phyloP scores from a whole-genome alignment of 1,140 invertebrate genomes.

The Battus philenor region DNA sequence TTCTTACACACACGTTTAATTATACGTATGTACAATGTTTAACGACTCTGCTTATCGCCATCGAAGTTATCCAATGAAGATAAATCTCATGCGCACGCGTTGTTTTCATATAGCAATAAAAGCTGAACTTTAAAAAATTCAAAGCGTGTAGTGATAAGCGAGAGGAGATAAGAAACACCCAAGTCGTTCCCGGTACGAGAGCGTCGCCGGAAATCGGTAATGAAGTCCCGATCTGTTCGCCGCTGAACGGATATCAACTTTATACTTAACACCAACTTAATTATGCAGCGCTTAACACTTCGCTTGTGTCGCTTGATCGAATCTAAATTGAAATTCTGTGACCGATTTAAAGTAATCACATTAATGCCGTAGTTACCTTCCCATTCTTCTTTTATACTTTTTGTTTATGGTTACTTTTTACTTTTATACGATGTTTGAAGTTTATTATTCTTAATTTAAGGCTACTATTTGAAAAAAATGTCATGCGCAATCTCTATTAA shows the following conservation, averaged over 20 bases:
- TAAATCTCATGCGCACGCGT: not conserved
- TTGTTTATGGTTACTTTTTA: too few species aligned
- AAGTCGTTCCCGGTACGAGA: slow-evolving; percentile 12
- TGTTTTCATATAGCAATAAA: slow-evolving; percentile 3
- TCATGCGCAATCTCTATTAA: too few species aligned
- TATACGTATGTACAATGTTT: too few species aligned
- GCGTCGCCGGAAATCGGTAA: slow-evolving; percentile 17
- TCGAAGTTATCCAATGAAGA: not conserved
- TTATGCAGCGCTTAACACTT: slow-evolving; percentile 13
- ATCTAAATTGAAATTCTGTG: not conserved
- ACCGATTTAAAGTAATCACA: not conserved
- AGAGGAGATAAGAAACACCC: slow-evolving; percentile 9
- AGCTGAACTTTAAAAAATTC: not conserved
- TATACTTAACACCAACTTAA: slow-evolving; percentile 9
- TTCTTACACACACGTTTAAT: too few species aligned
- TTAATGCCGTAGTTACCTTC: too few species aligned
- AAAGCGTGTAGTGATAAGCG: slow-evolving; percentile 3
- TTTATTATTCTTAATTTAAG: too few species aligned
- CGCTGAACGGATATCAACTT: slow-evolving; percentile 12
- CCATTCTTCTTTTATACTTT: too few species aligned
- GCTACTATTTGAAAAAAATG: too few species aligned
- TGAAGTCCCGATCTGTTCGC: slow-evolving; percentile 1
- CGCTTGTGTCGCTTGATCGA: not conserved
- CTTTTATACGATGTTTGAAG: too few species aligned
- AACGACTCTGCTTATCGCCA: too few species aligned